A percentile compares a stretch with the other conserved stretches of the same genome.
phyloP scores from a whole-genome alignment of 92 coral and sea anemone genomes.

The Epizoanthus illoricatus region DNA sequence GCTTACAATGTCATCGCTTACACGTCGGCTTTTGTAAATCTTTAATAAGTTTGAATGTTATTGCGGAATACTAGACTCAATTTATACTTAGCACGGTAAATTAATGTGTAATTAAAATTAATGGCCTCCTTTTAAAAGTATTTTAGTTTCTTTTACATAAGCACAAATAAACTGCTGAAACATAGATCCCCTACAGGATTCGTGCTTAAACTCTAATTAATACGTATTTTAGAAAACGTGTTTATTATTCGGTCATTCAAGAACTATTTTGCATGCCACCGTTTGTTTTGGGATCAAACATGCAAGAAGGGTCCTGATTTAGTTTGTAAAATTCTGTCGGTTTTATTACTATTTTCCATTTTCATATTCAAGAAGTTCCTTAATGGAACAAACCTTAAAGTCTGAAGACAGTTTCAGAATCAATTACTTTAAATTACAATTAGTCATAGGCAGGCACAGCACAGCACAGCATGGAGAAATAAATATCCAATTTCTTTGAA shows the following conservation, averaged over 20 bases:
- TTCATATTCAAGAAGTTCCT: background rate
- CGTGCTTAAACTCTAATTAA: slow-evolving; percentile 23
- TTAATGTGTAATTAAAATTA: slow-evolving; percentile 42
- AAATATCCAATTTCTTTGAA: slow-evolving; percentile 31
- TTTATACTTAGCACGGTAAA: slow-evolving; percentile 29
- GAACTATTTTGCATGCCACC: background rate
- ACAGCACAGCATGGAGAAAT: background rate
- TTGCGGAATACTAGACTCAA: slow-evolving; percentile 11
- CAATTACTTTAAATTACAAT: slow-evolving; percentile 35
- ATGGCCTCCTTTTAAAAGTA: slow-evolving; percentile 32
- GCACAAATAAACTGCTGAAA: slow-evolving; percentile 36
- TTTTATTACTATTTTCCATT: background rate
- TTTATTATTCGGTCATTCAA: background rate
- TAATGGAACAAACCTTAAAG: background rate
- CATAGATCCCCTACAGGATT: slow-evolving; percentile 18
- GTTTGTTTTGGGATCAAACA: background rate
- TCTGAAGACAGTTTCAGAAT: slow-evolving; percentile 10
- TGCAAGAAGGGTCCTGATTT: background rate
- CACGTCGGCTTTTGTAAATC: background rate
- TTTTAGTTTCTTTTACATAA: slow-evolving; percentile 24
- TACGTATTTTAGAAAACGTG: slow-evolving; percentile 5
- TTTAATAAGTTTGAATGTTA: slow-evolving; percentile 24
- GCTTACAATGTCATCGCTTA: background rate
- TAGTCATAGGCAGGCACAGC: background rate
- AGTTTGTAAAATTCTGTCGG: background rate